Evolutionary conservation across 1,140 invertebrate genomes (phyloP).

Genomic region (Delia radicum): DNA sequence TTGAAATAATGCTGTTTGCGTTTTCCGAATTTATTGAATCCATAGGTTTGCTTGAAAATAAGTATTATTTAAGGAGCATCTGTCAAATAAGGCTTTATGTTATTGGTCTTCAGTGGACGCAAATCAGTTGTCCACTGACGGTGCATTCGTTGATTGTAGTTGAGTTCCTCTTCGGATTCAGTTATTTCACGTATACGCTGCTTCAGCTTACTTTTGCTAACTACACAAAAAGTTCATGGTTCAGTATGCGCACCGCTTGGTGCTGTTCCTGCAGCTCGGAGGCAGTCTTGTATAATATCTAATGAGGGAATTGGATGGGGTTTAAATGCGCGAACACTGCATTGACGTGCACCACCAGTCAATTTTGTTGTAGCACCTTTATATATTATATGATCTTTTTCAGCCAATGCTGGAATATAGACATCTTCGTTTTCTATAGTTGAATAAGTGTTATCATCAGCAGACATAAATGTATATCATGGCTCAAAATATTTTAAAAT

Average conservation of each 20-base stretch:
- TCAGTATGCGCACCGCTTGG: constrained; percentile 91
- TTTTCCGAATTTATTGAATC: constrained; percentile 66
- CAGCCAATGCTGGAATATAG: constrained; percentile 62
- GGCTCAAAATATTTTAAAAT: too few species aligned
- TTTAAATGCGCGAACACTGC: constrained; percentile 76
- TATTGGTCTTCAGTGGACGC: constrained; percentile 73
- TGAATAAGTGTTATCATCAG: too few species aligned
- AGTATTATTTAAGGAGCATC: constrained; percentile 82
- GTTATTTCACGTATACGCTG: constrained; percentile 73
- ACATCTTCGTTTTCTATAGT: neutral
- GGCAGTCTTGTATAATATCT: constrained; percentile 74
- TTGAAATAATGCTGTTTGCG: constrained; percentile 87
- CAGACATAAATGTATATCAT: too few species aligned
- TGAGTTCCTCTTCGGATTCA: constrained; percentile 83
- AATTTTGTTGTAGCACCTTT: constrained; percentile 59
- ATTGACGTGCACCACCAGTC: constrained; percentile 64
- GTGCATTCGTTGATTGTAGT: constrained; percentile 85
- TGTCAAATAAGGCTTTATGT: constrained; percentile 83
- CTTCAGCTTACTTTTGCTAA: constrained; percentile 66
- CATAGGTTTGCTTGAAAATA: constrained; percentile 83
- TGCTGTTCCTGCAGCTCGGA: constrained; percentile 79
- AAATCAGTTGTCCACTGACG: constrained; percentile 86
- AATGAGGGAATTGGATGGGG: constrained; percentile 70
- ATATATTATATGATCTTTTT: constrained; percentile 69
- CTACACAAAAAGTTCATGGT: constrained; percentile 84